phyloP scores from a whole-genome alignment of 1,140 invertebrate genomes.

The Metaphire vulgaris region DNA sequence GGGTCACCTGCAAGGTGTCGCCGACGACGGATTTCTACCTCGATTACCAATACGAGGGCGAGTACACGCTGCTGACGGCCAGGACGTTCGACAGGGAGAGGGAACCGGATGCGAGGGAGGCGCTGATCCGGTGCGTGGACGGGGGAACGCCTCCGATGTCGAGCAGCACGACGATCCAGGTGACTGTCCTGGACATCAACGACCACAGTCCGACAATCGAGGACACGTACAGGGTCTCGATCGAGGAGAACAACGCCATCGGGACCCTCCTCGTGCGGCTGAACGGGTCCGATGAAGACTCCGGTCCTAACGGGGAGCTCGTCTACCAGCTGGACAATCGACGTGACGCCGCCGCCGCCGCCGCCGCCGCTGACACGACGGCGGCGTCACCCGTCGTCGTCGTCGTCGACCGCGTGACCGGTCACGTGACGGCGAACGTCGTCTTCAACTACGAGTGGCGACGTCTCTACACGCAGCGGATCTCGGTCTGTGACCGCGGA shows the following conservation, averaged over 20 bases:
- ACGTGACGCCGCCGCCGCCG: not conserved
- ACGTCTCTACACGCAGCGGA: constrained; percentile 74
- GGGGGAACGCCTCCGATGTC: constrained; percentile 42
- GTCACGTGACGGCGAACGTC: constrained; percentile 71
- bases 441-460: constrained; percentile 84
- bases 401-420: constrained; percentile 47
- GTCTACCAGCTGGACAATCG: not conserved
- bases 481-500: constrained; percentile 83
- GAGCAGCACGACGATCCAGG: constrained; percentile 63
- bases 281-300: not conserved
- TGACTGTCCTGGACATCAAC: constrained; percentile 75
- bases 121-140: constrained; percentile 24
- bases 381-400: constrained; percentile 56
- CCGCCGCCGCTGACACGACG: no score
- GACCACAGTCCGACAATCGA: constrained; percentile 74
- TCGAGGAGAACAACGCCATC: not conserved
- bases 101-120: not conserved
- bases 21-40: not conserved
- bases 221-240: not conserved
- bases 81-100: constrained; percentile 31
- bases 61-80: constrained; percentile 24
- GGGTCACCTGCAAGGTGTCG: constrained; percentile 57
- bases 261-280: not conserved
- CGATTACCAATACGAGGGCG: constrained; percentile 1
- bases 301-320: not conserved